Conservation (phyloP, 2,113 vertebrate genomes). For the Okapia johnstoni region DNA sequence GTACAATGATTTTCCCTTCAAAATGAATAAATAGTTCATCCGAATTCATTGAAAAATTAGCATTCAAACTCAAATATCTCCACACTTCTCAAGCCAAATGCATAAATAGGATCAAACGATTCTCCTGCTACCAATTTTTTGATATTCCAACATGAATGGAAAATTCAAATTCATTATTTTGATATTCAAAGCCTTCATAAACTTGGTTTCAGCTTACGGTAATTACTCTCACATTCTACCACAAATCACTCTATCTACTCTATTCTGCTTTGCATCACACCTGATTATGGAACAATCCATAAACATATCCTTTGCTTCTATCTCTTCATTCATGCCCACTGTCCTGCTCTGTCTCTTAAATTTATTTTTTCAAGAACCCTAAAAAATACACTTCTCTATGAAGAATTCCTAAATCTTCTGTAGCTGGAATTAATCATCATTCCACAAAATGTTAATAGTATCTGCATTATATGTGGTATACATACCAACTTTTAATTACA, state of each 20-base stretch:
- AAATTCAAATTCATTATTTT: background rate
- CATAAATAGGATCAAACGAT: background rate
- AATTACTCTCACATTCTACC: background rate
- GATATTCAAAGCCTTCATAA: background rate
- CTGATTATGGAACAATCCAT: background rate
- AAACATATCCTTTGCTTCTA: background rate
- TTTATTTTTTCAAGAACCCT: background rate
- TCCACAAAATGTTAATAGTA: background rate
- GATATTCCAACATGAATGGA: background rate
- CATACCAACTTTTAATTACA: background rate
- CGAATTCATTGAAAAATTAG: background rate
- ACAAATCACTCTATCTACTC: background rate
- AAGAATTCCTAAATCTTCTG: background rate
- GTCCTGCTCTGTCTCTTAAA: background rate
- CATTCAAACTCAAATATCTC: background rate
- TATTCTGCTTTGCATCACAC: background rate
- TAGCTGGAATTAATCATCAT: background rate
- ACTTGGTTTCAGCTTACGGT: background rate
- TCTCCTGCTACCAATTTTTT: background rate
- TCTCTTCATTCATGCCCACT: background rate
- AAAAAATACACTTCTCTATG: background rate
- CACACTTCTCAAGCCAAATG: background rate
- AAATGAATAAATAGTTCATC: background rate
- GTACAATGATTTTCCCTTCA: background rate
- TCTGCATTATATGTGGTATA: background rate